Conservation (phyloP, 2,888 invertebrate genomes). For the Argyresthia albistria region DNA sequence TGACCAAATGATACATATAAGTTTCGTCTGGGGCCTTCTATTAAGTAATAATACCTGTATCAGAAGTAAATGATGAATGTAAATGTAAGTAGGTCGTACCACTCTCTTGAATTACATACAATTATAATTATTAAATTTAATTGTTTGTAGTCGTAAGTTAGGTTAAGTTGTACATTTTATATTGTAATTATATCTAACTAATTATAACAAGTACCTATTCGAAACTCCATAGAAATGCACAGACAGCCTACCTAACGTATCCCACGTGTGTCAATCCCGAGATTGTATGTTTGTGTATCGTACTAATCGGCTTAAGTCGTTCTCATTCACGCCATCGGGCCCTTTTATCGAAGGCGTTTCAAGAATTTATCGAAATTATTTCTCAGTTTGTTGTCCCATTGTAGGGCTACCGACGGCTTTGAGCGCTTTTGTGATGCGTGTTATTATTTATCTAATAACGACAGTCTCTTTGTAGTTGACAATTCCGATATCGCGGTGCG, state of each 20-base stretch:
- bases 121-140: too few relatives aligned
- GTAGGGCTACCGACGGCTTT: conserved; percentile 50
- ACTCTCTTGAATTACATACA: too few relatives aligned
- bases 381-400: conserved; percentile 65
- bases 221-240: too few relatives aligned
- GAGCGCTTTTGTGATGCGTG: conserved; percentile 35
- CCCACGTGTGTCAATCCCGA: conserved; percentile 43
- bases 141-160: too few relatives aligned
- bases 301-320: conserved; percentile 60
- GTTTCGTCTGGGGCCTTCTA: too few relatives aligned
- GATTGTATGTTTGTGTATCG: conserved; percentile 54
- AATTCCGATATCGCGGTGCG: not conserved
- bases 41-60: too few relatives aligned
- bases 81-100: too few relatives aligned
- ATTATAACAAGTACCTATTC: too few relatives aligned
- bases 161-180: too few relatives aligned
- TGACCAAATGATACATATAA: too few relatives aligned
- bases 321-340: conserved; percentile 38
- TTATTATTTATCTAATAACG: conserved; percentile 69
- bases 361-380: conserved; percentile 66
- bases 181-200: too few relatives aligned
- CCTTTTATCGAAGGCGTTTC: conserved; percentile 57
- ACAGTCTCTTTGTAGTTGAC: conserved; percentile 38
- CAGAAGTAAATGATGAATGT: too few relatives aligned
- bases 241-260: conserved; percentile 14